Base-by-base conservation (phyloP, 2,113 vertebrate genomes). In the Zosterops borbonicus region DNA sequence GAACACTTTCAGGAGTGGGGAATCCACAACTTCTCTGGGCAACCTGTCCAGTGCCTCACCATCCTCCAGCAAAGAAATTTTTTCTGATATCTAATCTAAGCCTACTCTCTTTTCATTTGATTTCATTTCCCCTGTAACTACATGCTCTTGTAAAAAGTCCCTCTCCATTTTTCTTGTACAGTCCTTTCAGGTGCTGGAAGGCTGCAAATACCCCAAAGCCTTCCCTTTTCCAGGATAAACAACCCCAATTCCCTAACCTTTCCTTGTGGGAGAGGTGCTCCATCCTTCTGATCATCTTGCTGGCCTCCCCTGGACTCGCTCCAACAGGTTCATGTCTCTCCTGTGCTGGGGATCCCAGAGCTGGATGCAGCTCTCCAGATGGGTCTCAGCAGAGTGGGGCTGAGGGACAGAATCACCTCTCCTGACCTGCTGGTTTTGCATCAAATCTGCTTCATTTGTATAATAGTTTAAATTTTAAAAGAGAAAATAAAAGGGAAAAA, bases 231-330 rank as follows among this genome's bases (percentile, higher is more conserved):
- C 42, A 42, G 31, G 21, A 3, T 42, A 49, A 80, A 50, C 31
- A 80, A 55, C 56, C 14, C 6, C 0, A 71, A 19, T 73, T 64
- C 11, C 44, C 6, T 65, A 0, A 0, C 8, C 14, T 58, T 42
- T 58, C 31, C 31, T 15, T 19, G 18, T 15, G 27, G 3, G 6
- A 73, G 35, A 58, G 12, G 22, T 65, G 9, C 4, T 80, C 25
- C 50, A 64, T 13, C 14, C 18, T 14, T 50, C 50, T 28, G 14
- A 65, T 44, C 27, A 73, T 37, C 37, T 35, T 50, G 24, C 59
- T 58, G 50, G 31, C 31, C 21, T 73, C 14, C 18, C 46, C 14
- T 56, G 31, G 29, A 25, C 18, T 49, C 0, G 2, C 29, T 19
- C 59, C 35, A 71, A 58, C 25, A 80, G 31, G 8, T 42, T 15